Base-by-base conservation (phyloP, 2,888 invertebrate species). In the Hydrotaea cyrtoneurina region DNA sequence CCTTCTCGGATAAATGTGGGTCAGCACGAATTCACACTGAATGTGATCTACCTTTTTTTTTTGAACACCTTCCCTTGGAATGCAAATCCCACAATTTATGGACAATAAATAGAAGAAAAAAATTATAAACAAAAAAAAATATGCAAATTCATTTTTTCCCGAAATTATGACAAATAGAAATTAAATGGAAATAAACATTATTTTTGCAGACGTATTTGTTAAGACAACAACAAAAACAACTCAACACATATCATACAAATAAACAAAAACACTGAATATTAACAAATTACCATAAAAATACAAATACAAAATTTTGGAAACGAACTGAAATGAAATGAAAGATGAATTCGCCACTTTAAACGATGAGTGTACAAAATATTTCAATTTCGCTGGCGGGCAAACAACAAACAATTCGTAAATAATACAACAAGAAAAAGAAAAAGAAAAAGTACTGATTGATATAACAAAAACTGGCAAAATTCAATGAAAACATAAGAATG, bases 151-250 rank as follows among this genome's bases (percentile, higher is more conserved):
- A 31, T n/a, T 21, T 21, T 10, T 46, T 66, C 55, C 55, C 55
- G 36, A 21, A 31, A 50, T 53, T 36, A 73, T 71, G 71, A 69
- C 75, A 69, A 75, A 80, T 62, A 46, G 17, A 8, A 59, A 59
- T 69, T 80, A 75, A 80, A 62, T 59, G 50, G 74, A 80, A 80
- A 80, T 69, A 66, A 53, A 62, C 15, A 66, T 39, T 43, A 31
- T 31, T 13, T 21, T 66, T 19, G 17, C 39, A 19, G 7, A 23
- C 19, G 21, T 46, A 69, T 69, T 69, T 46, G 17, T 26, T 55
- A 17, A 31, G 31, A 2, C 2, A 4, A 7, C 2, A 31, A n/a
- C 50, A 50, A 50, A 50, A 50, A 4, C 13, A n/a, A 50, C 50
- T 2, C 50, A 39, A 50, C n/a, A 8, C 39, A 39, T 13, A 39